Conservation (phyloP, 2,888 invertebrate genomes). For the Plebejus argus region DNA sequence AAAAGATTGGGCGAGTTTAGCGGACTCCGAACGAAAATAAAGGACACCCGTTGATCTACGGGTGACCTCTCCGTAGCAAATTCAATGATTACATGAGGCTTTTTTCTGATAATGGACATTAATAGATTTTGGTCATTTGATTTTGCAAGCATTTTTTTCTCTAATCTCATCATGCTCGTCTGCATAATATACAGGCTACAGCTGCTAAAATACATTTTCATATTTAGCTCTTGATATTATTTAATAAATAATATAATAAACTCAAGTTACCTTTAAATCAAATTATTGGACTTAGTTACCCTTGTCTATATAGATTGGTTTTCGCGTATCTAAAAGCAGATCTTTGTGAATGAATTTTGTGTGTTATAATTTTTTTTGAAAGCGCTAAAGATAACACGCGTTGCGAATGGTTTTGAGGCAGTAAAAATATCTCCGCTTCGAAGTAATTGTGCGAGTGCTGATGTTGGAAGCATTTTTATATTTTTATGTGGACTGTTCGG, state of each 20-base stretch:
- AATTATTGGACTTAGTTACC: background rate
- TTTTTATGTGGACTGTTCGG: slow-evolving; percentile 7
- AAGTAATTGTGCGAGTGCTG: slow-evolving; percentile 55
- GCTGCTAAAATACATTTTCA: no score
- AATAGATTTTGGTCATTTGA: background rate
- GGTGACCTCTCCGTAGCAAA: slow-evolving; percentile 59
- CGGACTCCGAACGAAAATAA: slow-evolving; percentile 68
- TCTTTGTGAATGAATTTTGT: slow-evolving; percentile 55
- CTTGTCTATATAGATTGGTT: background rate
- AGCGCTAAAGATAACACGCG: slow-evolving; percentile 52
- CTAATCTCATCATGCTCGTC: background rate
- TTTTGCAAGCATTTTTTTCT: background rate
- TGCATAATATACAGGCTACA: no score
- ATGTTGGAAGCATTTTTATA: slow-evolving; percentile 45
- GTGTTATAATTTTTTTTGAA: slow-evolving; percentile 51
- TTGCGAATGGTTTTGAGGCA: slow-evolving; percentile 55
- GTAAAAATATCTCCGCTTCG: slow-evolving; percentile 55
- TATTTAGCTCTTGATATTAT: no score
- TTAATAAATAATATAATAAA: no score
- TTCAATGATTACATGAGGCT: slow-evolving; percentile 50
- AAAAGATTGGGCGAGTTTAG: slow-evolving; percentile 55
- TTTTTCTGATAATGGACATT: background rate
- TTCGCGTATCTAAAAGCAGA: slow-evolving; percentile 52
- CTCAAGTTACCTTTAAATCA: no score
- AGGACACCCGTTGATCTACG: slow-evolving; percentile 63